These are phyloP conservation scores for Euschistus heros DNA, from an alignment of 1,140 invertebrate genomes.

Conservation along the genomic window DNA sequence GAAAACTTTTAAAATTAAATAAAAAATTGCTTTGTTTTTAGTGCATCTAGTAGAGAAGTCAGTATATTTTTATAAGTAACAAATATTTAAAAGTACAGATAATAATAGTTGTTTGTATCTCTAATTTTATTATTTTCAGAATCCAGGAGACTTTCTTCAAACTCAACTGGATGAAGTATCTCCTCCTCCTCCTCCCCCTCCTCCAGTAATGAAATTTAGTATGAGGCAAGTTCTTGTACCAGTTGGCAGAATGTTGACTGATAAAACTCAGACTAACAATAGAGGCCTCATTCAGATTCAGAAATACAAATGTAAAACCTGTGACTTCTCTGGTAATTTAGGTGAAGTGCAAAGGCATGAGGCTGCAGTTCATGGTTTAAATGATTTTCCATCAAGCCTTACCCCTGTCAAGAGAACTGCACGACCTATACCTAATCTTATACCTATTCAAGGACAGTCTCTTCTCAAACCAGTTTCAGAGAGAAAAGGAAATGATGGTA, in stretches of 20 bases:
- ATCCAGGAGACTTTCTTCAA: conserved; percentile 20
- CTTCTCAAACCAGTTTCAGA: conserved; percentile 3
- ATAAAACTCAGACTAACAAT: background rate
- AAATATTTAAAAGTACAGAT: no score
- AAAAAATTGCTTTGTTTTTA: no score
- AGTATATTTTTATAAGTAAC: no score
- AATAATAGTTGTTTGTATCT: background rate
- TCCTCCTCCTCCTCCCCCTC: background rate
- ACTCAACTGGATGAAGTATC: conserved; percentile 16
- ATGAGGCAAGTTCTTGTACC: conserved; percentile 2
- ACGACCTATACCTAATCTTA: conserved; percentile 56
- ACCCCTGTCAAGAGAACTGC: background rate
- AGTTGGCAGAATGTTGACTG: background rate
- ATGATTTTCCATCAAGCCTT: conserved; percentile 31
- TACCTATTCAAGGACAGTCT: conserved; percentile 43
- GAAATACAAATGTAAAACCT: conserved; percentile 14
- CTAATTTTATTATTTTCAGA: conserved; percentile 10
- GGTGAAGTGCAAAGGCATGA: conserved; percentile 43
- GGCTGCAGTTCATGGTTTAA: conserved; percentile 39
- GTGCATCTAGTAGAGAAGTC: no score
- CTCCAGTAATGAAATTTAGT: background rate
- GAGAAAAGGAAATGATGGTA: no score
- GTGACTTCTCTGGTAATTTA: conserved; percentile 32
- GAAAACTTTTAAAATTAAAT: no score
- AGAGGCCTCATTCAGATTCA: conserved; percentile 15